phyloP scores from a whole-genome alignment of 2,888 invertebrate genomes.

The Tetrapedia diversipes region DNA sequence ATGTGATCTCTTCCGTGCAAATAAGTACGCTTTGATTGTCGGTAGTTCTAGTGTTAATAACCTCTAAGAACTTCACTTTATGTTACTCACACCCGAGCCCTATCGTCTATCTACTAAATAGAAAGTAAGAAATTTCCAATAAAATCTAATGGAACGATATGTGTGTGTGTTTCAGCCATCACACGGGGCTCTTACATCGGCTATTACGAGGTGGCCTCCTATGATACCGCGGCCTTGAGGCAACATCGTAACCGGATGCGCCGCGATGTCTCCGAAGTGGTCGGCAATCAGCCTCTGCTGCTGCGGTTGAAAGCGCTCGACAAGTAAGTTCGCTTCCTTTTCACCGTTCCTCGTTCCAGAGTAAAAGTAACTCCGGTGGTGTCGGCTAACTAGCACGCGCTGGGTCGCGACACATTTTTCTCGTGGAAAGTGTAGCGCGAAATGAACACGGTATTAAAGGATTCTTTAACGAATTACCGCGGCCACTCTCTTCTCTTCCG shows the following conservation, averaged over 20 bases:
- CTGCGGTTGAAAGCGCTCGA: slow-evolving; percentile 79
- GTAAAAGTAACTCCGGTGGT: slow-evolving; percentile 15
- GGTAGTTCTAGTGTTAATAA: too few relatives aligned
- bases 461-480: slow-evolving; percentile 33
- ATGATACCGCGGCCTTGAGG: slow-evolving; percentile 78
- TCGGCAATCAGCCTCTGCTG: slow-evolving; percentile 78
- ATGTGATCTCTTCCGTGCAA: too few relatives aligned
- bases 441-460: slow-evolving; percentile 19
- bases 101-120: too few relatives aligned
- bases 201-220: slow-evolving; percentile 80
- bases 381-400: slow-evolving; percentile 3
- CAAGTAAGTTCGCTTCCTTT: slow-evolving; percentile 72
- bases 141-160: slow-evolving; percentile 31
- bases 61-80: too few relatives aligned
- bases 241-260: slow-evolving; percentile 79
- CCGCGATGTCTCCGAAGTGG: slow-evolving; percentile 74
- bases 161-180: slow-evolving; percentile 75
- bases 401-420: slow-evolving; percentile 26
- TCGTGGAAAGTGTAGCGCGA: slow-evolving; percentile 21
- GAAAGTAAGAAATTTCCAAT: too few relatives aligned
- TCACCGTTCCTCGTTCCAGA: too few relatives aligned
- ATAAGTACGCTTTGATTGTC: too few relatives aligned
- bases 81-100: too few relatives aligned
- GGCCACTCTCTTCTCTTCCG: slow-evolving; percentile 13
- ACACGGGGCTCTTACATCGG: slow-evolving; percentile 79